Evolutionary conservation across 2,797 vertebrate genomes (phyloP).

Genomic region (Schizopygopsis malacanthus): DNA sequence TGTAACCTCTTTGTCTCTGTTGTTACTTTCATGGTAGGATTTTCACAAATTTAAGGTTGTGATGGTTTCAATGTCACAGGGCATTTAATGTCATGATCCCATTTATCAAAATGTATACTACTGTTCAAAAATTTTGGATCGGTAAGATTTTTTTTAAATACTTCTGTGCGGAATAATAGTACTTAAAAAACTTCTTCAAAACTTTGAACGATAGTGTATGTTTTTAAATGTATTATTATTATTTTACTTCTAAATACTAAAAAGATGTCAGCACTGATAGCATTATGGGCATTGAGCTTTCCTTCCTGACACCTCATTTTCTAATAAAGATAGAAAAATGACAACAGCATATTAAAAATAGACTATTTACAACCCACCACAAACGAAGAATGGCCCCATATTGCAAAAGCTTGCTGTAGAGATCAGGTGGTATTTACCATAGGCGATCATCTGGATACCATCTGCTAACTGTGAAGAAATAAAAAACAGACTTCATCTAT

Average conservation of each 20-base stretch:
- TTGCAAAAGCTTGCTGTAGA: neutral
- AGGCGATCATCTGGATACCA: neutral
- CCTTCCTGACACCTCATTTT: no score
- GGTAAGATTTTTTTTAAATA: neutral
- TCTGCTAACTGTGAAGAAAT: slow-evolving; percentile 22
- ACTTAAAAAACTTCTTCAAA: no score
- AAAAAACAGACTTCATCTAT: slow-evolving; percentile 23
- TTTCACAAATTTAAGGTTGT: neutral
- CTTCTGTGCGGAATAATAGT: no score
- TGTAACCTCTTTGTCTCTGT: neutral
- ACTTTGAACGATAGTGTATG: no score
- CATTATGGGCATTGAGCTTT: no score
- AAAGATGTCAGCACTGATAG: no score
- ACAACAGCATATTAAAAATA: neutral
- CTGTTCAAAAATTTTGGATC: neutral
- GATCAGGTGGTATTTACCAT: neutral
- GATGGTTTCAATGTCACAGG: neutral
- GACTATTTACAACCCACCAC: neutral
- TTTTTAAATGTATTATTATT: no score
- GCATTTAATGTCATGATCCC: neutral
- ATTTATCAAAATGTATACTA: neutral
- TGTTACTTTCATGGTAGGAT: neutral
- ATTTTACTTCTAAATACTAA: no score
- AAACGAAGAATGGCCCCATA: neutral
- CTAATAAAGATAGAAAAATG: neutral